Evolutionary conservation across 2,797 vertebrate species (phyloP), one percentile per base, ranked within the genome.

Genomic region (Cichlasoma orientale): DNA sequence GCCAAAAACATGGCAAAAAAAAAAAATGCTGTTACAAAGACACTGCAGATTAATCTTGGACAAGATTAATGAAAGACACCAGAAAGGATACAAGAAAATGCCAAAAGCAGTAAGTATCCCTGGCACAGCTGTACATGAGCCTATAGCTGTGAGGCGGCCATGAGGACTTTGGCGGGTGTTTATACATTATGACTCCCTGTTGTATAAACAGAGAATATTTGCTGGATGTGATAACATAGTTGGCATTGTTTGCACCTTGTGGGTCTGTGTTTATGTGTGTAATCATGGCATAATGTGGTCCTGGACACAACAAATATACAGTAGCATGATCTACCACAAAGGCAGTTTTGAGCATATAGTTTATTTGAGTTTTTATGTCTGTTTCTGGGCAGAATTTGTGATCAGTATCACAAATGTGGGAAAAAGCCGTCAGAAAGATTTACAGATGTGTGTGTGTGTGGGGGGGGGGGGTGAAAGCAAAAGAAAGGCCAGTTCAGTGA

Each of bases 71-170:
- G 44, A 68, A 68, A 50, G 11, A 8, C 5, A 44, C 5, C 25
- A 68, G 61, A 29, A 29, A 68, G 19, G 41, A 68, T n/a, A 44
- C 61, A 68, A 47, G 41, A 50, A 68, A 8, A 74, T 55, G 52
- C 70, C 57, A 21, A 23, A 75, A 31, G 6, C 2, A n/a, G 18
- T n/a, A 56, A 72, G 52, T 29, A 31, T 58, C 47, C 53, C n/a
- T 80, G 75, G 21, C 81, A 73, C 75, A 82, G 83, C 56, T 86
- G 79, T 38, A 41, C 44, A 78, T 31, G 36, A 70, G 21, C 77
- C 47, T 50, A 19, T 10, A 68, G 41, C 50, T 59, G 56, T 58
- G 27, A 66, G 41, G 41, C 9, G 3, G 61, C 16, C 27, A 14
- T 66, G 59, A 47, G 41, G 61, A 27, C 21, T 47, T 11, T 66